Percentiles rank a stretch among this genome's conserved stretches.
These are phyloP conservation scores for Rhopalosiphum nymphaeae DNA, from an alignment of 2,888 invertebrate genomes.

Conservation along the genomic window DNA sequence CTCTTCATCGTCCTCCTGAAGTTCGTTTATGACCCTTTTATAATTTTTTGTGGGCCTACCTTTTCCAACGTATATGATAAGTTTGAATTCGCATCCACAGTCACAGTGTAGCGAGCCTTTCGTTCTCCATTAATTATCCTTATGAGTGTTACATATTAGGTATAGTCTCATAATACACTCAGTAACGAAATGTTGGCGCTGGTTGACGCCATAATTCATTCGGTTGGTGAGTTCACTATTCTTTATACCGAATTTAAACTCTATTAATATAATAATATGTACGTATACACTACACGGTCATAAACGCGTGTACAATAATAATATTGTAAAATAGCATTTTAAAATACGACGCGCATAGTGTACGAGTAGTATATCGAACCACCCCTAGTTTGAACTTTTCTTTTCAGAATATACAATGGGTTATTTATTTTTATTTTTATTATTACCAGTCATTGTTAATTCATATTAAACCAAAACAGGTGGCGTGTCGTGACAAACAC, in stretches of 20 bases:
- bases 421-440: constrained; percentile 20
- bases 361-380: not conserved
- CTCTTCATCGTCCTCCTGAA: not conserved
- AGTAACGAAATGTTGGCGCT: not conserved
- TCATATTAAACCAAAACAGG: constrained; percentile 31
- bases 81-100: no score
- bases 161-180: no score
- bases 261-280: not conserved
- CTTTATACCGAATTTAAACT: not conserved
- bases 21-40: not conserved
- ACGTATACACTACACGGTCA: not conserved
- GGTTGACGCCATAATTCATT: no score
- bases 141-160: not conserved
- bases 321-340: not conserved
- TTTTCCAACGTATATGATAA: no score
- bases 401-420: not conserved
- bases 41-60: not conserved
- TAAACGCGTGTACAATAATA: not conserved
- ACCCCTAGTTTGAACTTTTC: constrained; percentile 13
- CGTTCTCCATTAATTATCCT: not conserved
- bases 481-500: constrained; percentile 54
- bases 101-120: not conserved
- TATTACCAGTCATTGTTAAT: constrained; percentile 35
- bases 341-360: not conserved
- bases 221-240: not conserved